These are phyloP conservation scores for Molossus molossus DNA, from an alignment of 2,797 vertebrate species.

Conservation along the genomic window DNA sequence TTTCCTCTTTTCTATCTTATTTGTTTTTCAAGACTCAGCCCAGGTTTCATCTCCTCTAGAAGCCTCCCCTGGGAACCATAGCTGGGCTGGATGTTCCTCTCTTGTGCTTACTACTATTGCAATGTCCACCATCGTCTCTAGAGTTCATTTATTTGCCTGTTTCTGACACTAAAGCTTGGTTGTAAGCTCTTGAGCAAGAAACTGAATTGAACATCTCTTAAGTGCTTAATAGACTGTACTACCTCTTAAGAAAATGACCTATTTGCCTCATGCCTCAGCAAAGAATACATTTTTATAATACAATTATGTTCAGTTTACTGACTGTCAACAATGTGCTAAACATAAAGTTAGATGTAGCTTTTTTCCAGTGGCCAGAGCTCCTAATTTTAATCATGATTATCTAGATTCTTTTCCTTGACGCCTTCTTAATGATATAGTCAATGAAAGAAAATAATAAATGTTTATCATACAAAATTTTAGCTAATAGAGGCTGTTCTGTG, in stretches of 20 bases:
- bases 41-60: neutral
- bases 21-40: neutral
- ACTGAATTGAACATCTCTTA: neutral
- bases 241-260: slow-evolving; percentile 14
- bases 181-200: slow-evolving; percentile 43
- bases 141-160: neutral
- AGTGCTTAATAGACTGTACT: neutral
- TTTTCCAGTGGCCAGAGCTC: neutral
- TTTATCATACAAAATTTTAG: slow-evolving; percentile 2
- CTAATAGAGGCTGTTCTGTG: neutral
- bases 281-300: slow-evolving; percentile 60
- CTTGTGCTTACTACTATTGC: neutral
- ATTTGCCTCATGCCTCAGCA: slow-evolving; percentile 17
- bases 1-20: neutral
- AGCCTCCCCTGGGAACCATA: neutral
- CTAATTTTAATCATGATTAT: neutral
- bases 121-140: neutral
- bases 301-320: slow-evolving; percentile 26
- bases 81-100: neutral
- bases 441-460: slow-evolving; percentile 53
- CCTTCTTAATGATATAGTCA: slow-evolving; percentile 34
- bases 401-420: neutral
- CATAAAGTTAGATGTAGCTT: slow-evolving; percentile 18
- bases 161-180: slow-evolving; percentile 52
- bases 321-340: slow-evolving; percentile 20